These are phyloP conservation scores for Paramormyrops hopkinsi DNA, from an alignment of 2,797 vertebrate genomes.

Conservation along the genomic window DNA sequence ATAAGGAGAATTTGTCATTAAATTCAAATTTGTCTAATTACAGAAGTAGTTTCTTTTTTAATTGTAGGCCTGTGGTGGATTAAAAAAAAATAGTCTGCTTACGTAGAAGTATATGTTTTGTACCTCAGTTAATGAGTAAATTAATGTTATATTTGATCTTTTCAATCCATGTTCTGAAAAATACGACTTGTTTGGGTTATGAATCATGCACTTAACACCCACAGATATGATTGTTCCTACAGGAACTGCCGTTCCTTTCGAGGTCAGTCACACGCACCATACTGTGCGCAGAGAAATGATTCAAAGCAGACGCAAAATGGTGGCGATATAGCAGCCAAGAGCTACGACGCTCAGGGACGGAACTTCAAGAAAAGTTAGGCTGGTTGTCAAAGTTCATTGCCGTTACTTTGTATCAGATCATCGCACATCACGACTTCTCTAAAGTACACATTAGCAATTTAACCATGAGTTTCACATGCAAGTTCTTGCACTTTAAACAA, in stretches of 20 bases:
- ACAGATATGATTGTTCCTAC: not conserved
- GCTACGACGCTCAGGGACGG: not conserved
- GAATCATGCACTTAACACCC: not conserved
- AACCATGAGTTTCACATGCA: not conserved
- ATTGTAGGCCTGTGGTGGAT: not conserved
- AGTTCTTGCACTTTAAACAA: not conserved
- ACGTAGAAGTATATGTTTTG: not conserved
- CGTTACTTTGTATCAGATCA: not conserved
- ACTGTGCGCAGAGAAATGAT: not conserved
- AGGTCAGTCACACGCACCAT: not conserved
- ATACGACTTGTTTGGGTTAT: not conserved
- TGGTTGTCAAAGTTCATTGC: not conserved
- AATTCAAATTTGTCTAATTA: conserved; percentile 1
- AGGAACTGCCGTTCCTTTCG: not conserved
- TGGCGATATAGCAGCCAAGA: too few relatives aligned
- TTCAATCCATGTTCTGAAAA: not conserved
- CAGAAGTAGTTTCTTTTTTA: not conserved
- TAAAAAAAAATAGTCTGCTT: not conserved
- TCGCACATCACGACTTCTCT: not conserved
- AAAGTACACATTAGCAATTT: not conserved
- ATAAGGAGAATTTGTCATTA: not conserved
- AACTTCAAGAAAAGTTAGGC: not conserved
- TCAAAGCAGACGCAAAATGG: not conserved
- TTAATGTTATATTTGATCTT: not conserved
- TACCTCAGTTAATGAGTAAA: not conserved